Evolutionary conservation across 2,797 vertebrate genomes (phyloP), one percentile per base, ranked within the genome.

Genomic region (Potorous gilbertii): DNA sequence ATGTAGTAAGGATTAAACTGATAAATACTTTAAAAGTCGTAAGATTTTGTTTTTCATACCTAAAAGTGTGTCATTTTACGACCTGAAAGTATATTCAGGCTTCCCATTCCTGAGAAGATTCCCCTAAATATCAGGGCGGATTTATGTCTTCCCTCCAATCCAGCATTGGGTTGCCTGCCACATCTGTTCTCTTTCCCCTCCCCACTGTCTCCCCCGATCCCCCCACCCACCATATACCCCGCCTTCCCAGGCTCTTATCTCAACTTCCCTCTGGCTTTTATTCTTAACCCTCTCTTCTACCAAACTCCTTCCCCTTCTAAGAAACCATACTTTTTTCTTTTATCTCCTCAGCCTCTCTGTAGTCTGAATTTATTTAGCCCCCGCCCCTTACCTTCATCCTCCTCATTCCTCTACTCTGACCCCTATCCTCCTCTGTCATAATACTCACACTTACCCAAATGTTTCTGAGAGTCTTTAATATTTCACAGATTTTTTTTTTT

Each of bases 1-100:
- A 46, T 95, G 54, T 90, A 56, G 91, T 59, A 52, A 74, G 56
- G 55, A 81, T 95, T 3, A 0, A 18, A 29, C 24, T 16, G n/a
- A 59, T 14, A 66, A 92, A 34, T 34, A 24, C n/a, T 52, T 91
- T n/a, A 54, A 81, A 92, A 55, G 89, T 29, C 90, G 1, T 55
- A 81, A 91, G 87, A 56, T 92, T 94, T 93, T 90, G 55, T 94
- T 94, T 54, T 96, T 96, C 87, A 54, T 34, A 92, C 3, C 2
- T 91, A 12, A 91, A 92, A 91, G 31, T 29, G 50, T 21, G 91
- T 54, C 89, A 91, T 94, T 31, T 91, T 28, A 4, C 90, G 21
- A 94, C 93, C 66, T 91, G 18, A 89, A 95, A 87, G 29, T 27
- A 95, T 92, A 21, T 54, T 93, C 40, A 81, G 27, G 12, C n/a